Base-by-base conservation (phyloP, 2,113 vertebrate species). In the Catharus fuscescens region DNA sequence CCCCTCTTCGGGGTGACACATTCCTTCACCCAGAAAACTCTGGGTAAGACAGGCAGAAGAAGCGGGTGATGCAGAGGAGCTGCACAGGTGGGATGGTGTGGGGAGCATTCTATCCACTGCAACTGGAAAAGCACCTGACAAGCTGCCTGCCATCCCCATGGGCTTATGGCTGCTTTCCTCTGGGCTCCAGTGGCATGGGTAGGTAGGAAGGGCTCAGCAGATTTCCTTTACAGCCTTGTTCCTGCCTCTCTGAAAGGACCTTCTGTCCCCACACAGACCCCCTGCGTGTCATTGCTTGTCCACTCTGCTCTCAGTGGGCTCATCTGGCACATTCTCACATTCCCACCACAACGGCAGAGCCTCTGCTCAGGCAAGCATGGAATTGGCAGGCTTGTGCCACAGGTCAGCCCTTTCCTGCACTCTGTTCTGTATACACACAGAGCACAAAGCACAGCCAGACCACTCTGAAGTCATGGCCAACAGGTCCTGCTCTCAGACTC, bases 11-110 rank as follows among this genome's bases (percentile, higher is more conserved):
- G 86, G 88, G 76, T 74, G 88, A 88, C 2, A 6, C 1, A 12
- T 71, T 86, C 57, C 83, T 57, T 93, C 81, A 78, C 84, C 90
- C 91, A 80, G 85, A 88, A 95, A 83, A 18, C 4, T 9, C n/a
- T 0, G 2, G 56, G 6, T n/a, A 44, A 32, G 44, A 76, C 45
- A 60, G 82, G 28, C 3, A 2, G 48, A 38, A n/a, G 1, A 9
- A 9, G 54, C n/a, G 0, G 40, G 40, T 1, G 10, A 52, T 40
- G 62, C 57, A 44, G 44, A 67, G 44, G 79, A 67, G 26, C 78
- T 67, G 92, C 40, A 71, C 67, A 48, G 88, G 44, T 5, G 3
- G 57, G 38, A 47, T 3, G 10, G 28, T 0, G 6, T 0, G 12
- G 23, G 50, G 17, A 32, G 45, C 52, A 10, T 26, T 80, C 18